A percentile compares a stretch with the other conserved stretches of the same genome.
Evolutionary conservation across 2,797 vertebrate species (phyloP).

Genomic region (Nothura maculosa): DNA sequence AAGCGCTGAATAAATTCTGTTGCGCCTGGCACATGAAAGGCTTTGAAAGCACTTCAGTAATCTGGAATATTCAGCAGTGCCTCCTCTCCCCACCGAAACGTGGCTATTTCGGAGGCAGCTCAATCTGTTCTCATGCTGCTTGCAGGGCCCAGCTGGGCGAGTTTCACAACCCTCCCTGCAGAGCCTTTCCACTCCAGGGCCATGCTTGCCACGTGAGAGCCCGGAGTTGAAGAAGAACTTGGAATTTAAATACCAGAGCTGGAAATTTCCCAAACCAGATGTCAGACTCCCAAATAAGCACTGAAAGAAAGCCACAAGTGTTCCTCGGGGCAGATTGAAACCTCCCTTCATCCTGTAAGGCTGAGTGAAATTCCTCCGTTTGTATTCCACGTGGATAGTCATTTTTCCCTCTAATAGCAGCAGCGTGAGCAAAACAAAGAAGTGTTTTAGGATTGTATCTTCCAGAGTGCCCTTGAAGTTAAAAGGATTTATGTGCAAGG

Average conservation of each 20-base stretch:
- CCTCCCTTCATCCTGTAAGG: background rate
- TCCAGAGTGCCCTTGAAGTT: slow-evolving; percentile 35
- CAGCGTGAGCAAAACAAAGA: background rate
- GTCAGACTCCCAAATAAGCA: background rate
- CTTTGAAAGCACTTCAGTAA: slow-evolving; percentile 55
- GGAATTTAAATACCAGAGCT: background rate
- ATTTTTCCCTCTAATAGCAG: background rate
- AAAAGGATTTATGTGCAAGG: slow-evolving; percentile 6
- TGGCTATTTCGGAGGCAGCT: background rate
- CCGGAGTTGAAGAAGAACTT: background rate
- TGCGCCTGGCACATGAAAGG: slow-evolving; percentile 16
- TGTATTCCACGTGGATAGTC: background rate
- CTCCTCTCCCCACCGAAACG: slow-evolving; percentile 23
- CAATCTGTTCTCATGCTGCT: background rate
- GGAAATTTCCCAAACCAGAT: background rate
- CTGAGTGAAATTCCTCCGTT: slow-evolving; percentile 9
- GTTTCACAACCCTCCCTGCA: background rate
- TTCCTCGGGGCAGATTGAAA: background rate
- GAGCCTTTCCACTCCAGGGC: background rate
- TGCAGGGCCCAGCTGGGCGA: slow-evolving; percentile 20
- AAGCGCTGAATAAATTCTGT: slow-evolving; percentile 56
- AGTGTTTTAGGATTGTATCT: slow-evolving; percentile 47
- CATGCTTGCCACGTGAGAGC: background rate
- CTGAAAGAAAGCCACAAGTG: background rate
- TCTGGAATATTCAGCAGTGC: slow-evolving; percentile 34